A percentile compares a stretch with the other conserved stretches of the same genome.
Evolutionary conservation across 2,113 vertebrate genomes (phyloP).

Genomic region (Willisornis vidua): DNA sequence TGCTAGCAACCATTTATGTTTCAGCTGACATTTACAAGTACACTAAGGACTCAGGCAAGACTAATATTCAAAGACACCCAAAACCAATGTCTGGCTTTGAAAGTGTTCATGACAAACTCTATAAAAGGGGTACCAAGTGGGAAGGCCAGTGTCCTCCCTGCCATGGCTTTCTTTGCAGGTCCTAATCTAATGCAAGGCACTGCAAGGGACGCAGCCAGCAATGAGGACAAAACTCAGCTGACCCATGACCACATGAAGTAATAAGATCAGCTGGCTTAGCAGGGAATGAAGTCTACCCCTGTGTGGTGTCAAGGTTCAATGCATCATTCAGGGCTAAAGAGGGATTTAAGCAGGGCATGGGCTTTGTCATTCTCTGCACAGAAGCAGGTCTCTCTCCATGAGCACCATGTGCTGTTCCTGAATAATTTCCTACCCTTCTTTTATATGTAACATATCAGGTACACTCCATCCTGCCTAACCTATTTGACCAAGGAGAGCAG

Average conservation of each 20-base stretch:
- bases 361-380: background rate
- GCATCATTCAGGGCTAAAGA: background rate
- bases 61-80: background rate
- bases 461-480: background rate
- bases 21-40: background rate
- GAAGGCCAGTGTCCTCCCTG: background rate
- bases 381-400: background rate
- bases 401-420: background rate
- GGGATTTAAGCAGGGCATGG: background rate
- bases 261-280: background rate
- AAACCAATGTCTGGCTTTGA: background rate
- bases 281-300: background rate
- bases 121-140: background rate
- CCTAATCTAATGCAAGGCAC: background rate
- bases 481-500: background rate
- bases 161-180: background rate
- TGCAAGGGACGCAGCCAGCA: background rate
- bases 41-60: background rate
- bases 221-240: background rate
- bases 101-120: background rate
- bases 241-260: background rate
- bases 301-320: constrained; percentile 16
- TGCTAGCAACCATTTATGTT: background rate
- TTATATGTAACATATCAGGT: background rate
- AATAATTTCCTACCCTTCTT: background rate